These are phyloP conservation scores for Heliconius hermathena DNA, from an alignment of 1,140 invertebrate species.

Conservation along the genomic window DNA sequence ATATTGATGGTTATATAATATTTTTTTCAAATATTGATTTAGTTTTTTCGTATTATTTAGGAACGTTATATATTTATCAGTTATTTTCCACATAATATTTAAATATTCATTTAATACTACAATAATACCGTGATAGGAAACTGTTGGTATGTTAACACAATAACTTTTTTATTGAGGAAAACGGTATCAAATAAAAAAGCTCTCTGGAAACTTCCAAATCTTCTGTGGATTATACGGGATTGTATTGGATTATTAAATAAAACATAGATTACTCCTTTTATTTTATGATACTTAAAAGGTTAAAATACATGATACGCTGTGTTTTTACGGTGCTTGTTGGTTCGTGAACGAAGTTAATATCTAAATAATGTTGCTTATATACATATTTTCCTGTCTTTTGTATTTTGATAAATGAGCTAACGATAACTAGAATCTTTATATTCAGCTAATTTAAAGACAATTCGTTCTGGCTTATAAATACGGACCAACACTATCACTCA, in stretches of 20 bases:
- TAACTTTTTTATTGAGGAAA: conserved; percentile 4
- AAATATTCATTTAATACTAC: neutral
- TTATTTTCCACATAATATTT: neutral
- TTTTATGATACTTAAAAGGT: neutral
- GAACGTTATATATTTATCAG: too few relatives aligned
- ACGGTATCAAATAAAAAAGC: neutral
- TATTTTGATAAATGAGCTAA: too few relatives aligned
- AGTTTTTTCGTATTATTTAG: too few relatives aligned
- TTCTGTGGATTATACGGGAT: neutral
- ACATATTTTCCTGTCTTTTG: too few relatives aligned
- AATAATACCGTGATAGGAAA: neutral
- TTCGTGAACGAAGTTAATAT: neutral
- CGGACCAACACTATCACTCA: too few relatives aligned
- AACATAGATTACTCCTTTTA: neutral
- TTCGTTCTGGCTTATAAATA: too few relatives aligned
- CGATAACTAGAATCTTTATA: too few relatives aligned
- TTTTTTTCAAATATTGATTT: too few relatives aligned
- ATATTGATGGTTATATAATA: too few relatives aligned
- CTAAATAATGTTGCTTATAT: neutral
- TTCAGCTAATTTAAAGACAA: too few relatives aligned
- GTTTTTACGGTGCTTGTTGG: neutral
- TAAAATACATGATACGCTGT: neutral
- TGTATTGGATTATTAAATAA: neutral
- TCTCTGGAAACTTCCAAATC: neutral
- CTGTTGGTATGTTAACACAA: neutral